Evolutionary conservation across 1,140 invertebrate species (phyloP).

Genomic region (Paralvinella palmiformis): DNA sequence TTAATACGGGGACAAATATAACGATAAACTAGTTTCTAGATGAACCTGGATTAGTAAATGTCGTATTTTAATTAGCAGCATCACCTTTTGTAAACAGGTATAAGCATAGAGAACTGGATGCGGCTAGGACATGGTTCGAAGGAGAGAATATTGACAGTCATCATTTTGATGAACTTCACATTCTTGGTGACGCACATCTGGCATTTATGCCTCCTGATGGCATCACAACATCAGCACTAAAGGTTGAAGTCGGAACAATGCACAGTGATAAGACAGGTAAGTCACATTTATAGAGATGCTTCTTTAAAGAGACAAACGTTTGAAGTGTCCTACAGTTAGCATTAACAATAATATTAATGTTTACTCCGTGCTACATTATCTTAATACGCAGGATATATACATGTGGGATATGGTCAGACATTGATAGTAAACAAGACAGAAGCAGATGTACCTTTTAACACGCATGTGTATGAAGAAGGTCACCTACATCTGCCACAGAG

Average conservation of each 20-base stretch:
- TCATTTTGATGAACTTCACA: slow-evolving; percentile 26
- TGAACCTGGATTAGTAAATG: no score
- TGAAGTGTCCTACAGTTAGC: neutral
- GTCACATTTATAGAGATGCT: no score
- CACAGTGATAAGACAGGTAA: slow-evolving; percentile 34
- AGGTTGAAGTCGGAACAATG: slow-evolving; percentile 22
- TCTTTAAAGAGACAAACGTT: no score
- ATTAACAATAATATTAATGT: neutral
- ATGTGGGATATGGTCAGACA: slow-evolving; percentile 31
- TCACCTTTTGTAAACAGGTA: slow-evolving; percentile 25
- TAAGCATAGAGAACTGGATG: slow-evolving; percentile 25
- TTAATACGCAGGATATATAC: slow-evolving; percentile 26
- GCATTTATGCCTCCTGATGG: slow-evolving; percentile 24
- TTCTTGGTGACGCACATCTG: slow-evolving; percentile 28
- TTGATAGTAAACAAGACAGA: slow-evolving; percentile 26
- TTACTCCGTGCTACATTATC: neutral
- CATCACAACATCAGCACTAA: slow-evolving; percentile 18
- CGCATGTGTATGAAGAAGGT: slow-evolving; percentile 32
- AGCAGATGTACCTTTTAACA: slow-evolving; percentile 32
- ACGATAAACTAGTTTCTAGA: no score
- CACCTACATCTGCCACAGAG: slow-evolving; percentile 26
- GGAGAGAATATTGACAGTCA: slow-evolving; percentile 16
- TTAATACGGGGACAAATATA: no score
- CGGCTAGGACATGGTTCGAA: slow-evolving; percentile 31
- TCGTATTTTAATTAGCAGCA: no score